Evolutionary conservation across 2,113 vertebrate genomes (phyloP), one percentile per base, ranked within the genome.

Genomic region (Marmota flaviventris): DNA sequence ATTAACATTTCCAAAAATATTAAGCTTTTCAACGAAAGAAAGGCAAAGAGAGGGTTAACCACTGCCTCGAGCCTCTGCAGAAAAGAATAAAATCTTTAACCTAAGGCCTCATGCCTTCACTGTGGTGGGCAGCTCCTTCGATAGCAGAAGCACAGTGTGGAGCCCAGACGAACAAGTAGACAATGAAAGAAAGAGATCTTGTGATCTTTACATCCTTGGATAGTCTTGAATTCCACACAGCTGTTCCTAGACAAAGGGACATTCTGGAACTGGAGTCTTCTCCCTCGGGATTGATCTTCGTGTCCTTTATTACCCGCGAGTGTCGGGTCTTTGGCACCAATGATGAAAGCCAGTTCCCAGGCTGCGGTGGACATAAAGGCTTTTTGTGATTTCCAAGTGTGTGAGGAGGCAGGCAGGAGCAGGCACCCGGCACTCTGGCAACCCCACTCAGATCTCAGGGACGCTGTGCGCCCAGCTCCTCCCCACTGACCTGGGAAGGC

Each of bases 201-300:
- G 96, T 98, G 98, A 98, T 98, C 98, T 98, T 96, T 93, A 83
- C 94, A 97, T 96, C 97, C 97, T 96, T 92, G 98, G 96, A 96
- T 98, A 95, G 96, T 97, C 98, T 94, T 94, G 97, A 98, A 98
- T 98, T 95, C 97, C 97, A 88, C 86, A 67, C 96, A 98, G 98
- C 97, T 98, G 98, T 91, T 97, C 94, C 96, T 24, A 93, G 95
- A 98, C 98, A 98, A 98, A 98, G 86, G 65, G 91, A 96, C 97
- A 84, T 98, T 93, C 97, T 96, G 94, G 98, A 97, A 97, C 96
- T 98, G 97, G 97, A 98, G 96, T 97, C 97, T 96, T 97, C 98
- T 98, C 98, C 96, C 94, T 96, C 75, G 37, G 96, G 98, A 98
- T 96, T 96, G 95, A 98, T 97, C 97, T 94, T 45, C 25, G 0